Evolutionary conservation across 1,140 invertebrate genomes (phyloP).

Genomic region (Scaptomyza hsui): DNA sequence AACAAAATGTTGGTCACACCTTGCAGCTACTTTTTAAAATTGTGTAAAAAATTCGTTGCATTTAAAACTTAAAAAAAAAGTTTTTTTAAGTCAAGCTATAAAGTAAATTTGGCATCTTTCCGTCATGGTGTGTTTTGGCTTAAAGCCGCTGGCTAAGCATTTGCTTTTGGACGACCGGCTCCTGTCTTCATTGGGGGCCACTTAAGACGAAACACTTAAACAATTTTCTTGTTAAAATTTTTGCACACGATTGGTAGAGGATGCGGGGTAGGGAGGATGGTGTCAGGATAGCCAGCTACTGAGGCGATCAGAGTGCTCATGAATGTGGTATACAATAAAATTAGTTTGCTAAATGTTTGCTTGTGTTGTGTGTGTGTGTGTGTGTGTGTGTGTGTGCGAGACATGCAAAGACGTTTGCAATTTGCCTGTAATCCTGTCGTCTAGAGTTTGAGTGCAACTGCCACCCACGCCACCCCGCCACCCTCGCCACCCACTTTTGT

Average conservation of each 20-base stretch:
- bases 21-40: too few relatives aligned
- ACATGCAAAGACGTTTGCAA: constrained; percentile 80
- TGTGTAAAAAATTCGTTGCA: too few relatives aligned
- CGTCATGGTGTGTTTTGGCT: constrained; percentile 6
- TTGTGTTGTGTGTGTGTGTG: neutral
- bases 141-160: constrained; percentile 31
- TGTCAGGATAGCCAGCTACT: neutral
- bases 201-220: constrained; percentile 65
- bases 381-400: constrained; percentile 37
- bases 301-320: constrained; percentile 33
- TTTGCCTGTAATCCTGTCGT: constrained; percentile 72
- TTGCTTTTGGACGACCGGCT: neutral
- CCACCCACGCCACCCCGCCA: too few relatives aligned
- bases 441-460: neutral
- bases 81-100: neutral
- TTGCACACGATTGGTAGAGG: constrained; percentile 29
- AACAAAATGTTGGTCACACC: too few relatives aligned
- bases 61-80: neutral
- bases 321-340: constrained; percentile 77
- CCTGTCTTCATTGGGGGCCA: constrained; percentile 21
- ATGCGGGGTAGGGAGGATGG: neutral
- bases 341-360: constrained; percentile 52
- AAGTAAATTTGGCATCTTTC: constrained; percentile 1
- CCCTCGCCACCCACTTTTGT: neutral
- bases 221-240: constrained; percentile 76